A percentile compares a stretch with the other conserved stretches of the same genome.
Conservation (phyloP, 92 coral and sea anemone genomes). For the Porites divaricata region DNA sequence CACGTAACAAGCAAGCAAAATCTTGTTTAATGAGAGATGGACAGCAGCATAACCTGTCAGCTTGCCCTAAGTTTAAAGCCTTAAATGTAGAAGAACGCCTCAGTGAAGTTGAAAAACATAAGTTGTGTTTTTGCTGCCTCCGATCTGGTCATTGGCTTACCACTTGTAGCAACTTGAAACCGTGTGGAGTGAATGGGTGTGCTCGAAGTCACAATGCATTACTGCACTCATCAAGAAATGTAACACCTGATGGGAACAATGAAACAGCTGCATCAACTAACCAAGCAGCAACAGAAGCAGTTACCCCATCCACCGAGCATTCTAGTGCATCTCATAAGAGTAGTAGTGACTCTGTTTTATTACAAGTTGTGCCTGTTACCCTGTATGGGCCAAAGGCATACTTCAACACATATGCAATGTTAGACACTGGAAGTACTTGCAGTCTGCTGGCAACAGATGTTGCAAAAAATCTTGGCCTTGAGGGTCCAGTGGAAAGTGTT, state of each 20-base stretch:
- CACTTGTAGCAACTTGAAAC: conserved; percentile 30
- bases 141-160: conserved; percentile 39
- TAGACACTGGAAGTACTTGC: conserved; percentile 65
- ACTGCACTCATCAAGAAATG: conserved; percentile 32
- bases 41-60: conserved; percentile 18
- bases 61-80: conserved; percentile 37
- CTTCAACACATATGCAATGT: conserved; percentile 48
- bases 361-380: conserved; percentile 55
- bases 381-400: conserved; percentile 60
- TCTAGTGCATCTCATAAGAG: conserved; percentile 30
- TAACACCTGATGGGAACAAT: neutral
- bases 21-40: conserved; percentile 55
- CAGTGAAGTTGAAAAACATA: conserved; percentile 33
- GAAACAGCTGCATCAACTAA: neutral
- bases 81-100: conserved; percentile 42
- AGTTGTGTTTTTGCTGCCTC: conserved; percentile 51
- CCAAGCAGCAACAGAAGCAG: neutral
- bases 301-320: conserved; percentile 11
- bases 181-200: conserved; percentile 57
- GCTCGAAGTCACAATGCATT: conserved; percentile 41
- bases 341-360: conserved; percentile 28
- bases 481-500: conserved; percentile 51
- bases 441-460: conserved; percentile 48
- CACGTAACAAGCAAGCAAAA: neutral
- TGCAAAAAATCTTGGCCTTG: conserved; percentile 54